Conservation (phyloP, 2,797 vertebrate genomes). For the Sternotherus odoratus region DNA sequence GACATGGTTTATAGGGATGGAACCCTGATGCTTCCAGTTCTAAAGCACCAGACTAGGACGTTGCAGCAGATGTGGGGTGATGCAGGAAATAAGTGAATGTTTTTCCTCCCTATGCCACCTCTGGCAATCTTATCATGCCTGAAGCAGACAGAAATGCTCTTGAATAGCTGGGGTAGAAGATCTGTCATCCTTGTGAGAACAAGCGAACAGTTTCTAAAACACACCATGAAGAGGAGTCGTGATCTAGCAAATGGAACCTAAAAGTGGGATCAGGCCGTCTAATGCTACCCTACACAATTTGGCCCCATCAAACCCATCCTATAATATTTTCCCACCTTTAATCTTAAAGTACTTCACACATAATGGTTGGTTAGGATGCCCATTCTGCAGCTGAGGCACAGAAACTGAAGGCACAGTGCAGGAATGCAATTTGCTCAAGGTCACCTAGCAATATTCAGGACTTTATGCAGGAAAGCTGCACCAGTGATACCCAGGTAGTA, state of each 20-base stretch:
- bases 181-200: not conserved
- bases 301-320: not conserved
- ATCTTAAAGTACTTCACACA: not conserved
- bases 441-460: not conserved
- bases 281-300: not conserved
- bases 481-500: not conserved
- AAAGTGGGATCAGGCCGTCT: not conserved
- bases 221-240: not conserved
- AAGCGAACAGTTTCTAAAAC: not conserved
- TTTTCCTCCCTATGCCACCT: not conserved
- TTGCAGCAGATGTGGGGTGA: not conserved
- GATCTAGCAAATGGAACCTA: not conserved
- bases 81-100: not conserved
- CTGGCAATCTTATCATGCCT: not conserved
- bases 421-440: not conserved
- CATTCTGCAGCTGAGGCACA: not conserved
- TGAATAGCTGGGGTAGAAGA: not conserved
- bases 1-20: not conserved
- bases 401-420: not conserved
- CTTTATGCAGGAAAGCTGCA: not conserved
- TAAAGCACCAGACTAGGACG: not conserved
- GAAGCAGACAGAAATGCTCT: not conserved
- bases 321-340: not conserved
- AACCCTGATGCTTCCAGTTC: rapidly evolving
- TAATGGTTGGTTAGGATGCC: not conserved